Percentiles rank a stretch among this genome's conserved stretches.
phyloP scores from a whole-genome alignment of 2,113 vertebrate species.

The Galeopterus variegatus region DNA sequence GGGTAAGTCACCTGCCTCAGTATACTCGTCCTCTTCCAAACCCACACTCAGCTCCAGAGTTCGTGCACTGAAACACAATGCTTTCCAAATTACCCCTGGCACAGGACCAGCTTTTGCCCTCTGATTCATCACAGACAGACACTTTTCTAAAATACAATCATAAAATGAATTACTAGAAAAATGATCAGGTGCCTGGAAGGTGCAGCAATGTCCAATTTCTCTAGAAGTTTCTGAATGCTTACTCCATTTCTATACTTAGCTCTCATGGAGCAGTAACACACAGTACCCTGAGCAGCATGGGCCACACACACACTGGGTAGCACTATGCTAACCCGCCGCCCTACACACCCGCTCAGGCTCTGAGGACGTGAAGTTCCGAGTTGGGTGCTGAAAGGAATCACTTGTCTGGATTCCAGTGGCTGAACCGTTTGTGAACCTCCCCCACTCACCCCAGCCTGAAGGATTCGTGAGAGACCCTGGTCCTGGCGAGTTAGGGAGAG shows the following conservation, averaged over 20 bases:
- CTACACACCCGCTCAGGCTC: rapidly evolving
- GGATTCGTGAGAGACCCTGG: not conserved
- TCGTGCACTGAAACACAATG: not conserved
- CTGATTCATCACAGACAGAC: not conserved
- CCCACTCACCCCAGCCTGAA: not conserved
- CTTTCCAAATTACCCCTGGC: not conserved
- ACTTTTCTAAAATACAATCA: not conserved
- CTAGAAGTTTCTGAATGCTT: not conserved
- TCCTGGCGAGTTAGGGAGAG: not conserved
- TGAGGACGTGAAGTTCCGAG: not conserved
- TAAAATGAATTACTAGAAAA: not conserved
- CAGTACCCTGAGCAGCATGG: rapidly evolving
- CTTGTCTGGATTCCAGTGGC: not conserved
- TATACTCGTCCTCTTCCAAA: not conserved
- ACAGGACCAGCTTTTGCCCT: not conserved
- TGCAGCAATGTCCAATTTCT: not conserved
- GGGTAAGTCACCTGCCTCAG: not conserved
- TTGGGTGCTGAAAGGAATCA: not conserved
- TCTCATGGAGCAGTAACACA: not conserved
- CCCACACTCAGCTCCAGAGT: not conserved
- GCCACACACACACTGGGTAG: rapidly evolving
- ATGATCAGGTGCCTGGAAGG: not conserved
- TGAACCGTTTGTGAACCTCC: not conserved
- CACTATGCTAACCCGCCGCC: rapidly evolving
- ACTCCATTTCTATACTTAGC: not conserved